Percentiles rank a stretch among this genome's conserved stretches.
phyloP scores from a whole-genome alignment of 2,113 vertebrate genomes.

The Zosterops borbonicus region DNA sequence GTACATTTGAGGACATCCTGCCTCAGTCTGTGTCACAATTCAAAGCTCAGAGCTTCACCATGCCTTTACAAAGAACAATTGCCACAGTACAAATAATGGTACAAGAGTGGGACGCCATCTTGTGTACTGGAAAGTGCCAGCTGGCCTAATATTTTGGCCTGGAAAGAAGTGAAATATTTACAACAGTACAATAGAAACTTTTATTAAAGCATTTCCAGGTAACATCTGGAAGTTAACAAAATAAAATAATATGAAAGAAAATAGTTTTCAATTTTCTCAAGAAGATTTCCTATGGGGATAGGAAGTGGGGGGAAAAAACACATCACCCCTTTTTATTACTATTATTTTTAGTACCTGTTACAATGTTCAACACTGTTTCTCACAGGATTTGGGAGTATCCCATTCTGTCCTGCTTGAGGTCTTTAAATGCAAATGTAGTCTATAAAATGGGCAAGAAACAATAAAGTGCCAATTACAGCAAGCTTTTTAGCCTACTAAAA shows the following conservation, averaged over 20 bases:
- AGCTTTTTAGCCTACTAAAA: slow-evolving; percentile 27
- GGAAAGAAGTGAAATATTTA: neutral
- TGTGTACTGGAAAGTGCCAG: neutral
- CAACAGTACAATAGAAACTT: neutral
- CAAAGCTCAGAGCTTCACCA: neutral
- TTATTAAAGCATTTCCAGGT: neutral
- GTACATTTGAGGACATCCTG: neutral
- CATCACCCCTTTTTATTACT: neutral
- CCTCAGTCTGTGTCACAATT: neutral
- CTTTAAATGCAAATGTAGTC: neutral
- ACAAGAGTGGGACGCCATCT: neutral
- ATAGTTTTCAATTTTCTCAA: neutral
- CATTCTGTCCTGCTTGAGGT: neutral
- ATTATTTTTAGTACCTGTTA: neutral
- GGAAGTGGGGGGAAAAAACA: fast-evolving
- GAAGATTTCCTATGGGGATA: neutral
- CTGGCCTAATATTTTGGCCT: neutral
- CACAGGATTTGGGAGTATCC: neutral
- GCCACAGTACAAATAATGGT: neutral
- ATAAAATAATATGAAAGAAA: neutral
- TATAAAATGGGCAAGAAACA: slow-evolving; percentile 31
- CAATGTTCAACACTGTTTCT: neutral
- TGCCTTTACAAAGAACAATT: neutral
- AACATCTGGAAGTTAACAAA: neutral
- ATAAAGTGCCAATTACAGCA: neutral